Base-by-base conservation (phyloP, 2,113 vertebrate genomes). In the Myrmecophaga tridactyla region DNA sequence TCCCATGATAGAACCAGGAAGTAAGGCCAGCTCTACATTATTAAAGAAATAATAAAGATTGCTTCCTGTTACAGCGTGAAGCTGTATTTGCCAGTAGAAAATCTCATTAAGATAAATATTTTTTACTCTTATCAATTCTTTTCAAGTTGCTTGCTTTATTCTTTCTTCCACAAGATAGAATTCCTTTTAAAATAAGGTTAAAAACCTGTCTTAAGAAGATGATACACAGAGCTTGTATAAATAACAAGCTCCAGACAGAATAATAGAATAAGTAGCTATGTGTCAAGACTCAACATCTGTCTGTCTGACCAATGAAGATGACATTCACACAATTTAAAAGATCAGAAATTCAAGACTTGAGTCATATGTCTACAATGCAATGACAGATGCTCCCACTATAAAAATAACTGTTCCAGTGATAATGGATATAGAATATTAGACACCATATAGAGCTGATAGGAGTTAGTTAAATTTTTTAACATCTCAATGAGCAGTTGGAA, bases 1-100 rank as follows among this genome's bases (percentile, higher is more conserved):
- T 86, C 58, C 73, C 25, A 2, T 6, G 65, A 27, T 29, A 92
- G 65, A 41, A 76, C 34, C 77, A 83, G 48, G 73, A 86, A 75
- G 36, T 7, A 39, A 88, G 36, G 70, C 91, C 53, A 78, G 91
- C 53, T 69, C 80, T 46, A 15, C 3, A 36, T 86, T 75, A 53
- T 69, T 27, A 87, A 85, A 73, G 81, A 76, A 90, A 41, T 82
- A 94, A 46, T 72, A 81, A 60, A 58, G 34, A 94, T 60, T 34
- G 53, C 92, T 77, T 95, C 81, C 88, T 62, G 4, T 77, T 84
- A 56, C 27, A 70, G 62, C 60, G 43, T 10, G 20, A 92, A 94
- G 56, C 80, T 90, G 73, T 27, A 94, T 95, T 94, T 96, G 67
- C 92, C 85, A 67, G 85, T 39, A 95, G 76, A 89, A 96, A 86